These are phyloP conservation scores for Lytechinus variegatus DNA, from an alignment of 35 echinoderm and acorn worm genomes.

Conservation along the genomic window DNA sequence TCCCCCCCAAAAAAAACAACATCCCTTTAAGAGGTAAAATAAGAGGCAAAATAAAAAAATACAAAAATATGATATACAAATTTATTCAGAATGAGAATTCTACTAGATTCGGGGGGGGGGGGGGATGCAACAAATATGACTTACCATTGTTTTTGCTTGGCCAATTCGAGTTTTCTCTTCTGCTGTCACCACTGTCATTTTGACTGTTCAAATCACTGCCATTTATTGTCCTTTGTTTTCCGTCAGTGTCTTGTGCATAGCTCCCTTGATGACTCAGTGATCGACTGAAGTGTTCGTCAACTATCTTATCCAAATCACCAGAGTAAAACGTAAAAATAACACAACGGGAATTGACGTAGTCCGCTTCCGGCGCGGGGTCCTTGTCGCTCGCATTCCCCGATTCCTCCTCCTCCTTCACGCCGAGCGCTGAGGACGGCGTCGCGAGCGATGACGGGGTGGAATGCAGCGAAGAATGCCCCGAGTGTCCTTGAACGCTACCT, in stretches of 20 bases:
- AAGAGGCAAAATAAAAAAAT: too few relatives aligned
- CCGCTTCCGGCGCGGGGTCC: constrained; percentile 71
- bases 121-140: not conserved
- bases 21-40: too few relatives aligned
- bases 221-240: constrained; percentile 23
- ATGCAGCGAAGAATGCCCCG: constrained; percentile 47
- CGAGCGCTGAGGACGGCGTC: not conserved
- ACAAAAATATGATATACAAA: too few relatives aligned
- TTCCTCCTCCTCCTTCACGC: constrained; percentile 53
- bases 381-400: constrained; percentile 57
- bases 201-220: not conserved
- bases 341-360: constrained; percentile 87
- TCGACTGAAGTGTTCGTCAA: constrained; percentile 91
- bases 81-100: too few relatives aligned
- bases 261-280: constrained; percentile 84
- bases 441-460: constrained; percentile 32
- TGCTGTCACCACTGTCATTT: constrained; percentile 38
- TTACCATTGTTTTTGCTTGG: constrained; percentile 34
- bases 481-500: constrained; percentile 43
- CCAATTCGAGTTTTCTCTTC: constrained; percentile 34
- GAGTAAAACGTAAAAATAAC: constrained; percentile 93
- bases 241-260: constrained; percentile 52
- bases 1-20: too few relatives aligned
- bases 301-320: constrained; percentile 84
- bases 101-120: too few relatives aligned